Evolutionary conservation across 37 sponge, comb jelly and placozoan genomes (phyloP), one percentile per base, ranked within the genome.

Genomic region (Bolinopsis microptera): DNA sequence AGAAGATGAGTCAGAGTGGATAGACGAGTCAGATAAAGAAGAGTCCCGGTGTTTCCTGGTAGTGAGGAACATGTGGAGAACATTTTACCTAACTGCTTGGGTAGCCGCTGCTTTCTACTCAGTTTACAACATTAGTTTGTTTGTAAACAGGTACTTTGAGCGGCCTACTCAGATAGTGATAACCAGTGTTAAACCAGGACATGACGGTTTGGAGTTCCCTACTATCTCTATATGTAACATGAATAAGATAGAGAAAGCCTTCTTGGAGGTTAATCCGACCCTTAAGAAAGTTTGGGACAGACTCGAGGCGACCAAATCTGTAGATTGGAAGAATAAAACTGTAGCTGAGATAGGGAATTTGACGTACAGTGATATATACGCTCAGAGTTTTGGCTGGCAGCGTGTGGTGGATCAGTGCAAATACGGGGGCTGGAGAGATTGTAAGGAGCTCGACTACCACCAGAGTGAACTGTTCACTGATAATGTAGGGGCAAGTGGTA

Each of bases 201-300:
- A 72, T 5, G 75, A 72, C n/a, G 75, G 27, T n/a, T 5, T 72
- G 31, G 75, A 5, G 31, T 72, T 72, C 3, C 75, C 75, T 28
- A 72, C 75, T 5, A 72, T 72, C 75, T 72, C 75, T 23, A 72
- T 72, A n/a, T 72, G 75, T 28, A 72, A 72, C 75, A 5, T 24
- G 75, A 72, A 72, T 28, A 5, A 21, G 5, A 72, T 72, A 3
- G 75, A 72, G 75, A 72, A 72, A 21, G 5, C 25, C 13, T 72
- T 72, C 75, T n/a, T 72, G 5, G 31, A 28, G 3, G 5, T 72
- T 2, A 72, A 72, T n/a, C 75, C 75, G 2, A 3, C 31, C 25
- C n/a, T 72, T 5, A n/a, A 72, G 31, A n/a, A 72, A 72, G 25
- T 21, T 21, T 72, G 75, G 75, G 31, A 72, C n/a, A n/a, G 75